These are phyloP conservation scores for Drosophila pruinosa DNA, from an alignment of 1,140 invertebrate species.

Conservation along the genomic window DNA sequence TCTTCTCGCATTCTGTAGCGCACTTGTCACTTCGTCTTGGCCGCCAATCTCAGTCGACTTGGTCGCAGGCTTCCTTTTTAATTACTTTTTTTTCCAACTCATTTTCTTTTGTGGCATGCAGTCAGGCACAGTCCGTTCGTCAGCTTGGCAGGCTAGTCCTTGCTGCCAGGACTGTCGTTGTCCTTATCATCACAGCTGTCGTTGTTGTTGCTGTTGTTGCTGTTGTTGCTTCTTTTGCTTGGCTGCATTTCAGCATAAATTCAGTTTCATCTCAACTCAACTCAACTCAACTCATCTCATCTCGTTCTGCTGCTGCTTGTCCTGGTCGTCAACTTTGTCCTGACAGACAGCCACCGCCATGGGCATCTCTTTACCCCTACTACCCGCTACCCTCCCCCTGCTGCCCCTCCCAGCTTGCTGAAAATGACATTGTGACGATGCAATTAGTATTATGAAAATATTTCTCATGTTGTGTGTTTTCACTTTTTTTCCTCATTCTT, in stretches of 20 bases:
- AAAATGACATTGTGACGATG: slow-evolving; percentile 82
- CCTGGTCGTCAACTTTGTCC: slow-evolving; percentile 36
- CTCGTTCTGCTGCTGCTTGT: neutral
- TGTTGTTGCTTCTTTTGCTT: slow-evolving; percentile 68
- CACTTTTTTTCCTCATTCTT: slow-evolving; percentile 12
- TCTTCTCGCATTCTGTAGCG: no score
- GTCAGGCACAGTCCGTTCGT: slow-evolving; percentile 36
- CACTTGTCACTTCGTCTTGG: neutral
- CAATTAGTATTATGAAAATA: slow-evolving; percentile 82
- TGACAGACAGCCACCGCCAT: slow-evolving; percentile 68
- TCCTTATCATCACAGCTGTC: slow-evolving; percentile 18
- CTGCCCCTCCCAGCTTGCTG: slow-evolving; percentile 4
- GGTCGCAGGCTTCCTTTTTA: slow-evolving; percentile 48
- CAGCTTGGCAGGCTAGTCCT: slow-evolving; percentile 48
- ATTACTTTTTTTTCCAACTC: slow-evolving; percentile 77
- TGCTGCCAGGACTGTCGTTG: slow-evolving; percentile 58
- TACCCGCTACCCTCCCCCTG: no score
- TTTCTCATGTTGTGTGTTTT: slow-evolving; percentile 70
- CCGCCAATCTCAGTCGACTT: neutral
- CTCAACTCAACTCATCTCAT: slow-evolving; percentile 25
- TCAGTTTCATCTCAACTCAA: slow-evolving; percentile 70
- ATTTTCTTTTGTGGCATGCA: slow-evolving; percentile 70
- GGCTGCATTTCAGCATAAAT: slow-evolving; percentile 78
- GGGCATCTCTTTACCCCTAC: slow-evolving; percentile 30
- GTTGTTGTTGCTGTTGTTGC: slow-evolving; percentile 11